Evolutionary conservation across 2,113 vertebrate species (phyloP), one percentile per base, ranked within the genome.

Genomic region (Xiphias gladius): DNA sequence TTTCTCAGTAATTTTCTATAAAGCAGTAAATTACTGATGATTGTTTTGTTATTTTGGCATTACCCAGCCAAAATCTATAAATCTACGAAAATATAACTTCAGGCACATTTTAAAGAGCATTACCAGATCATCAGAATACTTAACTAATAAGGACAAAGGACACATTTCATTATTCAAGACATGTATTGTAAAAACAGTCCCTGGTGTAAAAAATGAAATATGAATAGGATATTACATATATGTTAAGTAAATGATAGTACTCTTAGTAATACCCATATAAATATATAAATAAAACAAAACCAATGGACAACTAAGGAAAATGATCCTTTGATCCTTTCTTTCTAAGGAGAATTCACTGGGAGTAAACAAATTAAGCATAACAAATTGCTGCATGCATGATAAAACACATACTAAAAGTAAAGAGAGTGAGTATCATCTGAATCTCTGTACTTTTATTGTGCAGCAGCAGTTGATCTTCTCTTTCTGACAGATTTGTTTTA

Each of bases 261-360:
- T 16, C 43, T 46, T 46, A 9, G 8, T 17, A 54, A 54, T 54
- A 54, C 3, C 52, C 19, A n/a, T 54, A 54, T 54, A 54, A 54
- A 54, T 54, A 54, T 54, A n/a, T 54, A 54, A 54, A 54, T 54
- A 54, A 54, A 54, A n/a, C 52, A 54, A n/a, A 24, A 54, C 52
- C 52, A 54, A 24, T 54, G 52, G 10, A 22, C 2, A 52, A 22
- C 1, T 22, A 52, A 50, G 46, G 19, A 50, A 50, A n/a, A n/a
- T n/a, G n/a, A n/a, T n/a, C n/a, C n/a, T n/a, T n/a, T n/a, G n/a
- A n/a, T n/a, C n/a, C n/a, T n/a, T 7, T 46, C 19, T 52, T 19
- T 52, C 2, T 52, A 8, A 12, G 16, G 43, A 46, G 3, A 19
- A 52, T 52, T 52, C 17, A 52, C 19, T 24, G 9, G 5, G 52